Base-by-base conservation (phyloP, 2,888 invertebrate species). In the Drosophila tanythrix region DNA sequence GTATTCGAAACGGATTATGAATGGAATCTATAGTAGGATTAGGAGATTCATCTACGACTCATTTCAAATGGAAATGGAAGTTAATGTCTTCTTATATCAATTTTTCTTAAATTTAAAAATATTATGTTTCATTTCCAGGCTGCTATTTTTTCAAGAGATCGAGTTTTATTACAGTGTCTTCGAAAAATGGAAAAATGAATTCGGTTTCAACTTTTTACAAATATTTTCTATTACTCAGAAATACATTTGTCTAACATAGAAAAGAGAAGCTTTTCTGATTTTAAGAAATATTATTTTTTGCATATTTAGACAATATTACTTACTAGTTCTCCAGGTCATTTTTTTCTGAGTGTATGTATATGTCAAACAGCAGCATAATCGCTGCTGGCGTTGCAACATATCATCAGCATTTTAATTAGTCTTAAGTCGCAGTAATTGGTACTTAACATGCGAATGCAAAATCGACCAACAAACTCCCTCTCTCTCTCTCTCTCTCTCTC, bases 401-500 rank as follows among this genome's bases (percentile, higher is more conserved):
- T 84, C 71, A 78, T 79, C 82, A 81, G 76, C 74, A 73, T 77
- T 85, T 83, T 80, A 86, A 83, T 82, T 82, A 82, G 80, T 71
- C 74, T 86, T 82, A 84, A 87, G 76, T 74, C 82, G 67, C 74
- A 65, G 82, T 79, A 85, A 84, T 87, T 82, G 87, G 70, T 77
- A 81, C 85, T 84, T 81, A 84, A 76, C 84, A 87, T 87, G 84
- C 84, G 84, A 76, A 87, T 81, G 79, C 69, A 73, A 75, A 83
- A 77, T 77, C 77, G 83, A 79, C 71, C 81, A 62, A 80, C 69
- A 38, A 82, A 71, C 13, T 18, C 38, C 4, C 13, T 43, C 33
- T 53, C 63, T 35, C 57, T 52, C 36, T 50, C 31, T 53, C 35
- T 2, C 35, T 51, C 33, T 11, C 13, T 35, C 31, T 13, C 36